These are phyloP conservation scores for Heliconius himera DNA, from an alignment of 1,140 invertebrate genomes.

Conservation along the genomic window DNA sequence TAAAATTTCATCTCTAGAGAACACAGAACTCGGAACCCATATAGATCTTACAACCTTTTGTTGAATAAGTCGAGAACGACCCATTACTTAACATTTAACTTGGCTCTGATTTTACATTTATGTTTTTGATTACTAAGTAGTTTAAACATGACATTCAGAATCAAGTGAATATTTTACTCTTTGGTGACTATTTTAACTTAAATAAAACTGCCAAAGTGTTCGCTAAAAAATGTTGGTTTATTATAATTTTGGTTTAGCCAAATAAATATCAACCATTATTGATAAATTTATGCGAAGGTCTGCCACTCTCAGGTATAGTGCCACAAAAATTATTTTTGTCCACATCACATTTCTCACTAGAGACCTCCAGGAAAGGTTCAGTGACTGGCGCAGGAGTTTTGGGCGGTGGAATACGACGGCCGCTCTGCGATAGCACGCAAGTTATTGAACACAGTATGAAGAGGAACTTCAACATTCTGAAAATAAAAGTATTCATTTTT, in stretches of 20 bases:
- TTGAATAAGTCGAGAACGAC: too few relatives aligned
- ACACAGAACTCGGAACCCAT: too few relatives aligned
- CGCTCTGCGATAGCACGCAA: not conserved
- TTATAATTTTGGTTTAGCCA: not conserved
- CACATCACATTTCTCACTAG: constrained; percentile 6
- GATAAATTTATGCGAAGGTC: not conserved
- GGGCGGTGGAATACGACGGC: not conserved
- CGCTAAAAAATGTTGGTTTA: too few relatives aligned
- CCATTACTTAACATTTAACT: too few relatives aligned
- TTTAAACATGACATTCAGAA: too few relatives aligned
- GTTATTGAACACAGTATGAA: not conserved
- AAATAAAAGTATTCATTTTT: not conserved
- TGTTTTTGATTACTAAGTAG: too few relatives aligned
- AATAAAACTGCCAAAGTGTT: too few relatives aligned
- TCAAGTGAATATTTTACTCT: too few relatives aligned
- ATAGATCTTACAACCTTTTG: too few relatives aligned
- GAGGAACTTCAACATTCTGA: not conserved
- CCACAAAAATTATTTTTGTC: not conserved
- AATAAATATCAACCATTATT: not conserved
- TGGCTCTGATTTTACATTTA: too few relatives aligned
- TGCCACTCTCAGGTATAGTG: not conserved
- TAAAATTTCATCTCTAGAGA: too few relatives aligned
- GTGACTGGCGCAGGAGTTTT: not conserved
- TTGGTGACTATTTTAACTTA: too few relatives aligned
- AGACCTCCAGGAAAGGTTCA: not conserved